These are phyloP conservation scores for Chrysomela aeneicollis DNA, from an alignment of 2,888 invertebrate species.

Conservation along the genomic window DNA sequence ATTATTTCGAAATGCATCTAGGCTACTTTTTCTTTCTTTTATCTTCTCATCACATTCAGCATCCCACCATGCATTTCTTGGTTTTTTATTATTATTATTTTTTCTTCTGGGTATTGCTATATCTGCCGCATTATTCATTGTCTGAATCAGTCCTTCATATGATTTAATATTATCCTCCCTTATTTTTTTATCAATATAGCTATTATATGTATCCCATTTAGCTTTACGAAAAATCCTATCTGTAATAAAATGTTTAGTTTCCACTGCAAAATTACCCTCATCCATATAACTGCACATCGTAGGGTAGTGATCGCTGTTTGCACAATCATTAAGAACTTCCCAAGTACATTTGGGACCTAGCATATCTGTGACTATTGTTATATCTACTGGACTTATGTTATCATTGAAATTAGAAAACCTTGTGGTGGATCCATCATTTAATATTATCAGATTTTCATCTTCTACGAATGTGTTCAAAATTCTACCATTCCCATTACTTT, in stretches of 20 bases:
- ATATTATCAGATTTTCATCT: not conserved
- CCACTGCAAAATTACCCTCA: not conserved
- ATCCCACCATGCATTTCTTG: not conserved
- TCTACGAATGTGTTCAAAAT: not conserved
- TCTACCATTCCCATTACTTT: not conserved
- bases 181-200: not conserved
- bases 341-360: not conserved
- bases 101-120: not conserved
- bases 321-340: not conserved
- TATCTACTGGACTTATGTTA: not conserved
- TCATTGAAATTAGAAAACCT: not conserved
- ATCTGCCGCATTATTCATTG: not conserved
- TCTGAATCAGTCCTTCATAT: not conserved
- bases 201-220: not conserved
- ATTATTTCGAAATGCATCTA: not conserved
- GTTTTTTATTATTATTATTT: not conserved
- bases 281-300: not conserved
- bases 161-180: not conserved
- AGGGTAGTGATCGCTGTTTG: not conserved
- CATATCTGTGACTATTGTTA: not conserved
- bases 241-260: not conserved
- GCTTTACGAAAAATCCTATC: not conserved
- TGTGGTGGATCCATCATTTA: conserved; percentile 3
- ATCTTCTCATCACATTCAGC: not conserved
- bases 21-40: not conserved